Evolutionary conservation across 2,888 invertebrate genomes (phyloP).

Genomic region (Cryptophagus acutangulus): DNA sequence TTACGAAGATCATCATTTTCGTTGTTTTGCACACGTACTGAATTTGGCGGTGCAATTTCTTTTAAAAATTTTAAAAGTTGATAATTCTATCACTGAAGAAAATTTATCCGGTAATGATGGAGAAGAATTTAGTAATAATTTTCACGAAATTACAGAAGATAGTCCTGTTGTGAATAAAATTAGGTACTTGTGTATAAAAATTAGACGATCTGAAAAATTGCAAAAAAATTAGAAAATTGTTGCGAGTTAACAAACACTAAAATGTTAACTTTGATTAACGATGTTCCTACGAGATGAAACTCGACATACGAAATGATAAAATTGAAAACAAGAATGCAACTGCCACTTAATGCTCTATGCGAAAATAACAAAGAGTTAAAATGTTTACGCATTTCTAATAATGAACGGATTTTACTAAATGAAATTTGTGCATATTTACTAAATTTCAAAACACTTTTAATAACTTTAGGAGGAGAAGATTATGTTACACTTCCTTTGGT

Average conservation of each 20-base stretch:
- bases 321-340: not conserved
- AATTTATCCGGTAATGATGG: no score
- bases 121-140: not conserved
- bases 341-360: not conserved
- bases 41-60: not conserved
- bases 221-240: not conserved
- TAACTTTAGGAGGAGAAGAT: not conserved
- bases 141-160: not conserved
- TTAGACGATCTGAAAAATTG: conserved; percentile 1
- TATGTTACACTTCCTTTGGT: conserved; percentile 1
- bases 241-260: not conserved
- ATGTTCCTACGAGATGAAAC: not conserved
- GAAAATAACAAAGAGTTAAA: not conserved
- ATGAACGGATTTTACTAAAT: not conserved
- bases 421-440: not conserved
- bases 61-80: conserved; percentile 1
- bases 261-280: not conserved
- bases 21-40: conserved; percentile 1
- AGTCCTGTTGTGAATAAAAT: not conserved
- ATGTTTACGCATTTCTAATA: not conserved
- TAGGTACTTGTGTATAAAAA: not conserved
- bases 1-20: not conserved
- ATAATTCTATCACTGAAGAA: not conserved
- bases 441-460: not conserved
- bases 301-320: not conserved